Conservation (phyloP, 2,888 invertebrate genomes). For the Agapostemon virescens region DNA sequence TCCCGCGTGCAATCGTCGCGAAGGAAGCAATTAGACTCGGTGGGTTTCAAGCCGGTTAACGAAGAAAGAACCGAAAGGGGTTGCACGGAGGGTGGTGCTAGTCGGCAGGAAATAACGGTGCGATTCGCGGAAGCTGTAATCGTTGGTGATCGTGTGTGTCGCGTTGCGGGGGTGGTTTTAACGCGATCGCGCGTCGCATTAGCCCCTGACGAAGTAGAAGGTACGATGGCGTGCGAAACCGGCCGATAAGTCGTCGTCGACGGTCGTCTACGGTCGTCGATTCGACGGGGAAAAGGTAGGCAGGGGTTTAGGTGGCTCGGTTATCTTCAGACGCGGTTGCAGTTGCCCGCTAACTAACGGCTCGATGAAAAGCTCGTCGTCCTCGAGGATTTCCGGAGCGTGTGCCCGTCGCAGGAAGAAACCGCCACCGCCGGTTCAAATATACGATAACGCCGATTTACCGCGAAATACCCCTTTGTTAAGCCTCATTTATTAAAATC, state of each 20-base stretch:
- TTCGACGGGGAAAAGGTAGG: constrained; percentile 21
- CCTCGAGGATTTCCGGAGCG: constrained; percentile 23
- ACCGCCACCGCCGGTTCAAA: constrained; percentile 10
- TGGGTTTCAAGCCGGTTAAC: background rate
- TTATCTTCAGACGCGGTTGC: constrained; percentile 51
- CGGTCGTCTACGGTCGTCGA: constrained; percentile 50
- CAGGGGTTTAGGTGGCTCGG: constrained; percentile 18
- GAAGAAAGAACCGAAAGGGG: constrained; percentile 16
- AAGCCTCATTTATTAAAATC: constrained; percentile 41
- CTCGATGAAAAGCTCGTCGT: constrained; percentile 79
- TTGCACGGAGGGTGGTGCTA: background rate
- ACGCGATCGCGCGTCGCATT: constrained; percentile 49
- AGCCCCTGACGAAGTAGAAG: constrained; percentile 29
- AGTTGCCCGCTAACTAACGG: constrained; percentile 75
- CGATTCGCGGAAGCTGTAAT: constrained; percentile 45
- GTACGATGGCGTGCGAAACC: constrained; percentile 51
- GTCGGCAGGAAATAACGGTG: constrained; percentile 17
- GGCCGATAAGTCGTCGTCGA: constrained; percentile 56
- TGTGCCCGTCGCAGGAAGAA: constrained; percentile 21
- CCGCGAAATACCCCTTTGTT: constrained; percentile 41
- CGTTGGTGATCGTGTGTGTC: constrained; percentile 37
- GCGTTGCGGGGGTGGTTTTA: constrained; percentile 42
- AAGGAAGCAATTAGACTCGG: constrained; percentile 12
- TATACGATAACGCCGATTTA: constrained; percentile 32
- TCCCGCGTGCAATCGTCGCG: background rate